Evolutionary conservation across 2,113 vertebrate species (phyloP), one percentile per base, ranked within the genome.

Genomic region (Melospiza georgiana): DNA sequence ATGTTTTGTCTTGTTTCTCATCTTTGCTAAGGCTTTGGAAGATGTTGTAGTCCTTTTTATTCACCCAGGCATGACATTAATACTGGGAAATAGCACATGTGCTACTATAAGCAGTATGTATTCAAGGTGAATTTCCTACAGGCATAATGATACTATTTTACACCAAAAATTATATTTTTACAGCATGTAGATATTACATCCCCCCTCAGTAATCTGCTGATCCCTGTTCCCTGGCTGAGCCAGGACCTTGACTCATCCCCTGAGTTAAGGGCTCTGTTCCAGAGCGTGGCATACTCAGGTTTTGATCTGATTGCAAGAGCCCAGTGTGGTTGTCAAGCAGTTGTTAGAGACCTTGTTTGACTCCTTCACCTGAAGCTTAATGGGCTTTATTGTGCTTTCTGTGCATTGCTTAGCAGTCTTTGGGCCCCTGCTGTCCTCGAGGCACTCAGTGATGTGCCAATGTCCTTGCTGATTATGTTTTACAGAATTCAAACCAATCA

Each of bases 261-360:
- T 82, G 74, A 71, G 24, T 46, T 33, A 25, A 79, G 49, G n/a
- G 31, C 48, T 87, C 27, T 66, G 43, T 46, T 95, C 63, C 62
- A 66, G 81, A 74, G 27, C 17, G 1, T 85, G 63, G 16, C 9
- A 1, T 22, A 1, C 44, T 79, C 44, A 31, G 54, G 41, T 54
- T 91, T 89, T 76, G 76, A 77, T 39, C 28, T 43, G 58, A 69
- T 43, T 87, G 80, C 84, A 43, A 51, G 67, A 94, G 55, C 84
- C 84, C 62, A 44, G 1, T 43, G 81, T 86, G 84, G 48, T 80
- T 95, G 82, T 94, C 87, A 95, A 82, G 15, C 68, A 44, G 63
- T 81, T 96, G 78, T 69, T 44, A 84, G 65, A 72, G 88, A 95
- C 85, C 88, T 95, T 78, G 80, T 90, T 81, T 96, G 94, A 88